Base-by-base conservation (phyloP, 1,140 invertebrate species). In the Achatina immaculata region DNA sequence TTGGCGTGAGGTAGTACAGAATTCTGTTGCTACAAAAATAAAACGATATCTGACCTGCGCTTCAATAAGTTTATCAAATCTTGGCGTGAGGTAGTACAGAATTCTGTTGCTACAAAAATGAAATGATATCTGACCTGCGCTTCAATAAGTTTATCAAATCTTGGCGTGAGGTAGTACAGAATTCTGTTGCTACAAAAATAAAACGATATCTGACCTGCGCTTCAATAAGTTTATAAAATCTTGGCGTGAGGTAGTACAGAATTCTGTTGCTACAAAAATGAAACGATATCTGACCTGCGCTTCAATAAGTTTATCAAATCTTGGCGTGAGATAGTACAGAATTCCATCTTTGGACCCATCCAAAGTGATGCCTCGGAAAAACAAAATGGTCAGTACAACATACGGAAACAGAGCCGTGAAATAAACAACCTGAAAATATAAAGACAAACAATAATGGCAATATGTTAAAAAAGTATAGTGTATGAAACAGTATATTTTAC, bases 371-470 rank as follows among this genome's bases (percentile, higher is more conserved):
- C 88, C 89, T 40, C 88, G 86, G 80, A 90, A 87, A 82, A 90
- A 90, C 43, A 90, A 82, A 43, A 89, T 90, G 36, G 85, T 85
- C 80, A 90, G 78, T 16, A 89, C 88, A 36, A 90, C 83, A 81
- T 90, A 90, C 0, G 89, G 89, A 79, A 90, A 90, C 71, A 90
- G 78, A 45, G 89, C 89, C 43, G 89, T 90, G 78, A 90, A 90
- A 68, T 90, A 90, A 4, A 90, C 89, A 82, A 90, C 89, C 89
- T 90, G 85, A 45, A 86, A 48, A 19, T 11, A 28, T 84, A 78
- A 90, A 72, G 21, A 89, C 87, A 34, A 89, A 88, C 75, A 90
- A 89, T 65, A 89, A 74, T 45, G 89, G n/a, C n/a, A n/a, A n/a
- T n/a, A n/a, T n/a, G n/a, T n/a, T 88, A 45, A 88, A 89, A 78